phyloP scores from a whole-genome alignment of 2,113 vertebrate genomes.

The Puffinus mauretanicus region DNA sequence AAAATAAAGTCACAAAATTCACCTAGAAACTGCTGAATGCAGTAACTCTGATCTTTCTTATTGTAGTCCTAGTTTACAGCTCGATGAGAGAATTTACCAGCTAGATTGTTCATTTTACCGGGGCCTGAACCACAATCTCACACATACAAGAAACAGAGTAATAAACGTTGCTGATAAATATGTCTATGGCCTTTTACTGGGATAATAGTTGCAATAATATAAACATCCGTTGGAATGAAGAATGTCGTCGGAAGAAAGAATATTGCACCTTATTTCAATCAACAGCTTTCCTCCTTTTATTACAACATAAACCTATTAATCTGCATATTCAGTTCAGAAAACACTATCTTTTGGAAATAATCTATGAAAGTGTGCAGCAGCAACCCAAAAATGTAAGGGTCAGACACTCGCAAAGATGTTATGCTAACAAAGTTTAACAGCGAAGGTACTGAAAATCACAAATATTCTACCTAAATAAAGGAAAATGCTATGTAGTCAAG shows the following conservation, averaged over 20 bases:
- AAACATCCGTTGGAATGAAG: not conserved
- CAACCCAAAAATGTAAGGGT: not conserved
- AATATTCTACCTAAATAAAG: not conserved
- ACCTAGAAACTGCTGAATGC: constrained; percentile 30
- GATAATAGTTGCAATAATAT: not conserved
- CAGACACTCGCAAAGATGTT: not conserved
- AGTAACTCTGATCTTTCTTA: constrained; percentile 13
- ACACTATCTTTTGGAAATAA: not conserved
- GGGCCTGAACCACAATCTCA: not conserved
- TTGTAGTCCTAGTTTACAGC: not conserved
- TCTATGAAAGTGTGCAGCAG: not conserved
- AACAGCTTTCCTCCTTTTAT: not conserved
- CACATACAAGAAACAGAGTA: not conserved
- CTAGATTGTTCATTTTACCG: not conserved
- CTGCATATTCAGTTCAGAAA: not conserved
- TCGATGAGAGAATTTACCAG: constrained; percentile 11
- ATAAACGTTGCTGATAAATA: not conserved
- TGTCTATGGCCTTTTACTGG: not conserved
- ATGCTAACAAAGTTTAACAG: not conserved
- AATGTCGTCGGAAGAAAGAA: not conserved
- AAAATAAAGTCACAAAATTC: constrained; percentile 63
- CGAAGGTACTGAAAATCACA: not conserved
- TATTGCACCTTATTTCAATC: not conserved
- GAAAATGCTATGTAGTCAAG: not conserved
- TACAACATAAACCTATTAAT: not conserved